phyloP scores from a whole-genome alignment of 2,888 invertebrate species.

The Pegoplata infirma region DNA sequence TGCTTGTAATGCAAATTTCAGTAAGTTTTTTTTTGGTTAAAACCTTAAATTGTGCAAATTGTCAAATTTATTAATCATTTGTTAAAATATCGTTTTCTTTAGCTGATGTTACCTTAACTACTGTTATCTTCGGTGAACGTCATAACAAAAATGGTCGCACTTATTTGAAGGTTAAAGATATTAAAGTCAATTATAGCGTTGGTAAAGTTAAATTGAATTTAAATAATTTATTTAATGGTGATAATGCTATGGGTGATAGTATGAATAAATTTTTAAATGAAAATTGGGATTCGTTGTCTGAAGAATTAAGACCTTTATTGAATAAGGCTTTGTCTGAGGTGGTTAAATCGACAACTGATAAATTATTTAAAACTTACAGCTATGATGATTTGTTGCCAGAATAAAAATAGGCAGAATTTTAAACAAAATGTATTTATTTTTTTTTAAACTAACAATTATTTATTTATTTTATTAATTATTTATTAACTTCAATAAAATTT shows the following conservation, averaged over 20 bases:
- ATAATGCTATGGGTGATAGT: constrained; percentile 83
- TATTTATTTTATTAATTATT: too few species aligned
- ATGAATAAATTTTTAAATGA: constrained; percentile 89
- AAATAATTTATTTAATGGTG: constrained; percentile 86
- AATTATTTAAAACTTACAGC: constrained; percentile 81
- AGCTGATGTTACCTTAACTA: constrained; percentile 84
- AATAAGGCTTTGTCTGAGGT: constrained; percentile 82
- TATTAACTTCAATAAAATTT: too few species aligned
- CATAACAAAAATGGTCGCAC: constrained; percentile 78
- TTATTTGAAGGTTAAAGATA: constrained; percentile 82
- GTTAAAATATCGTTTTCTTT: constrained; percentile 66
- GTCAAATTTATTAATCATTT: neutral
- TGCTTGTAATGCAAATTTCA: constrained; percentile 83
- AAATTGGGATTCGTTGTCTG: constrained; percentile 85
- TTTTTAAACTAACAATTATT: too few species aligned
- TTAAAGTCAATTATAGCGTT: constrained; percentile 84
- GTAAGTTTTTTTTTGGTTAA: constrained; percentile 79
- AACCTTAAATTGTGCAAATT: constrained; percentile 2
- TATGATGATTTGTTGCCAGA: constrained; percentile 80
- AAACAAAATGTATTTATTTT: neutral
- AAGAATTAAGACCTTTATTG: constrained; percentile 85
- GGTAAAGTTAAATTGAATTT: constrained; percentile 83
- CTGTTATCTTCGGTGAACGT: constrained; percentile 82
- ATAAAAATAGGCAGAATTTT: constrained; percentile 49
- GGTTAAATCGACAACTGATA: constrained; percentile 81